Conservation (phyloP, 2,797 vertebrate species). For the Gorsachius magnificus region DNA sequence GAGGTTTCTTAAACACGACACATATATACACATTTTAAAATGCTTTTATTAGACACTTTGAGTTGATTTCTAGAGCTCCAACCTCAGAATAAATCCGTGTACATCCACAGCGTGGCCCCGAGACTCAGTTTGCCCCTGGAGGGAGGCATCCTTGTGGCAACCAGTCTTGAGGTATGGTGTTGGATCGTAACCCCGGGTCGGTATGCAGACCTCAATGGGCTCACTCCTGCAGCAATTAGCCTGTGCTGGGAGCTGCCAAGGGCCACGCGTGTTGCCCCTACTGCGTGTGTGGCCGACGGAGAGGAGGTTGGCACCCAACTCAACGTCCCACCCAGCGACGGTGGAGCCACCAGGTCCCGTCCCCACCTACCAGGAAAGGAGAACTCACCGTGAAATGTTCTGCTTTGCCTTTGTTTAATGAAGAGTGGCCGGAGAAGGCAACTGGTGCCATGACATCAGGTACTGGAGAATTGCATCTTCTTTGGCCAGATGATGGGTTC, state of each 20-base stretch:
- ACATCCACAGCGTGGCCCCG: fast-evolving
- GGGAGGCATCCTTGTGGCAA: no score
- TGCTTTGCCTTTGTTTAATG: background rate
- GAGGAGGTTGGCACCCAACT: background rate
- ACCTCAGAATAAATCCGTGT: background rate
- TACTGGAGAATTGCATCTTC: background rate
- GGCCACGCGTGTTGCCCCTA: fast-evolving
- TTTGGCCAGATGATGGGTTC: background rate
- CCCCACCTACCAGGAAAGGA: background rate
- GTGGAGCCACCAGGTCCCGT: background rate
- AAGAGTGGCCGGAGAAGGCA: background rate
- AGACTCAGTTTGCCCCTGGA: background rate
- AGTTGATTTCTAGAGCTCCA: background rate
- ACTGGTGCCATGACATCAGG: fast-evolving
- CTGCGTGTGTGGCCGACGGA: fast-evolving
- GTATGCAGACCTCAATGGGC: fast-evolving
- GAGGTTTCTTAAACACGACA: background rate
- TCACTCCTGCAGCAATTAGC: background rate
- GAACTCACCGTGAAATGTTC: background rate
- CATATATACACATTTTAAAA: fast-evolving
- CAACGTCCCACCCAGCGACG: background rate
- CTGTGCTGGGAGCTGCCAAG: background rate
- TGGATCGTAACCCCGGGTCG: background rate
- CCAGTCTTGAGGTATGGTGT: no score
- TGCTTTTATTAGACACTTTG: background rate